A percentile compares a stretch with the other conserved stretches of the same genome.
phyloP scores from a whole-genome alignment of 92 coral and sea anemone genomes.

The Desmophyllum pertusum region DNA sequence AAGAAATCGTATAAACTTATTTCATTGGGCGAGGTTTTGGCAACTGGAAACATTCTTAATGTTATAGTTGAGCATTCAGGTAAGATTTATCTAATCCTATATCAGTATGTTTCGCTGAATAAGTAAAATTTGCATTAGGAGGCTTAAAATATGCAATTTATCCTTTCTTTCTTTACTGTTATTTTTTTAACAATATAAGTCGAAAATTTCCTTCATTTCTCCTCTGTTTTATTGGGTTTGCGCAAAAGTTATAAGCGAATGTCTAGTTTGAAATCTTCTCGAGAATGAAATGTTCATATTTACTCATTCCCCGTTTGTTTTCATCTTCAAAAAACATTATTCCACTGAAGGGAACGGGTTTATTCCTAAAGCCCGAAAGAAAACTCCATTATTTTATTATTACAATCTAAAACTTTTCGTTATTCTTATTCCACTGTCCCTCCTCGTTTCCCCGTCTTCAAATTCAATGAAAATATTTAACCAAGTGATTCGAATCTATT shows the following conservation, averaged over 20 bases:
- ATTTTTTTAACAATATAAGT: background rate
- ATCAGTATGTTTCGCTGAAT: background rate
- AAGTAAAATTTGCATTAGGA: background rate
- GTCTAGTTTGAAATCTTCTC: background rate
- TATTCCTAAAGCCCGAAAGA: no score
- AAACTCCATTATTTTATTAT: background rate
- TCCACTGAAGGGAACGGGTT: background rate
- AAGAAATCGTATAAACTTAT: background rate
- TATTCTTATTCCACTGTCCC: background rate
- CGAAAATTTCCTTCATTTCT: background rate
- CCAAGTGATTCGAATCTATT: background rate
- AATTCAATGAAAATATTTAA: background rate
- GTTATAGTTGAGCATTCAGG: background rate
- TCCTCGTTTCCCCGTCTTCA: background rate
- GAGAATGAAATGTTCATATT: background rate
- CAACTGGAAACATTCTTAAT: background rate
- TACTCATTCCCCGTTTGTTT: background rate
- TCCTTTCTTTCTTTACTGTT: background rate
- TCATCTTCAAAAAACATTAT: background rate
- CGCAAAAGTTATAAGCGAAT: background rate
- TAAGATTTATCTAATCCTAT: no score
- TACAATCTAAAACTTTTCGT: background rate
- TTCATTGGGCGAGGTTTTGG: background rate
- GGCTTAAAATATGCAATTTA: background rate
- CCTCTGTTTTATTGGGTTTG: background rate